These are phyloP conservation scores for Drosophila borborema DNA, from an alignment of 2,888 invertebrate species.

Conservation along the genomic window DNA sequence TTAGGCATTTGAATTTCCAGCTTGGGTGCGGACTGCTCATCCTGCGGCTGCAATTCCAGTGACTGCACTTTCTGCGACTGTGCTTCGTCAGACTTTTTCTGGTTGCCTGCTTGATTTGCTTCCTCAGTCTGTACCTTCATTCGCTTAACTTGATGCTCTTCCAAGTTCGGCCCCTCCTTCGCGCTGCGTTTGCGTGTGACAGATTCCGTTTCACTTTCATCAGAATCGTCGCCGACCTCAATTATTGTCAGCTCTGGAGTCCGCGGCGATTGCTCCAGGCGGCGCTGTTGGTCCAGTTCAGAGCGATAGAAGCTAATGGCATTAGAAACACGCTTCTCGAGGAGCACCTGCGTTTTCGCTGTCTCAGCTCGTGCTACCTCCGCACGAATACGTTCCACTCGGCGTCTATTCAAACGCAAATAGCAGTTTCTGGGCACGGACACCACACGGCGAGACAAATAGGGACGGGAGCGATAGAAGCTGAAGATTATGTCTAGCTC, in stretches of 20 bases:
- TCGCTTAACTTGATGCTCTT: constrained; percentile 20
- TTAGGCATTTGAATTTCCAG: constrained; percentile 71
- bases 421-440: constrained; percentile 73
- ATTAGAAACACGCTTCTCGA: constrained; percentile 69
- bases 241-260: constrained; percentile 30
- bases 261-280: constrained; percentile 15
- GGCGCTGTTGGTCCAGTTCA: constrained; percentile 60
- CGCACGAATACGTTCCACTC: constrained; percentile 45
- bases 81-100: background rate
- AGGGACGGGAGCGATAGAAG: constrained; percentile 43
- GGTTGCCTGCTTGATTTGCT: background rate
- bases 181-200: constrained; percentile 6
- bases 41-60: background rate
- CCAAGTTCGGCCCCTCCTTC: background rate
- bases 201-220: constrained; percentile 29
- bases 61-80: background rate
- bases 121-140: background rate
- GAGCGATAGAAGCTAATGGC: constrained; percentile 77
- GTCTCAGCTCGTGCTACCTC: constrained; percentile 66
- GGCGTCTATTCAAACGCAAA: constrained; percentile 69
- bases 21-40: background rate
- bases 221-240: constrained; percentile 62
- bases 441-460: constrained; percentile 72
- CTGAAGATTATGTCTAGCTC: constrained; percentile 45
- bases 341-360: constrained; percentile 51